Base-by-base conservation (phyloP, 2,888 invertebrate species). In the Anthrax anthrax region DNA sequence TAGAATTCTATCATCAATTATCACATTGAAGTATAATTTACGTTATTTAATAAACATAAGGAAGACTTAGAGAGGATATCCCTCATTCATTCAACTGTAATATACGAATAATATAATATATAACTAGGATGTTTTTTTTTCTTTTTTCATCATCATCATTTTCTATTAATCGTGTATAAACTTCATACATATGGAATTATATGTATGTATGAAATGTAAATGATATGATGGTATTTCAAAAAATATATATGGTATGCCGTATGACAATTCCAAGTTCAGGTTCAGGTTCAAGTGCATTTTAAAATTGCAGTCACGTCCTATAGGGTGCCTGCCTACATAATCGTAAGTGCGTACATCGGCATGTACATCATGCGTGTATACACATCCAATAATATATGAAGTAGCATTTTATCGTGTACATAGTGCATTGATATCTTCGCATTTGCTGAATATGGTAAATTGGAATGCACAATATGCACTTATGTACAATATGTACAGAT, bases 81-180 rank as follows among this genome's bases (percentile, higher is more conserved):
- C 29, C 29, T 32, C 29, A 23, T 23, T 23, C 23, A 23, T 6
- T 23, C 8, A 23, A 23, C 23, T 8, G 8, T 8, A 6, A 23
- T 23, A 23, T 23, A 23, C n/a, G n/a, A n/a, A n/a, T n/a, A n/a
- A n/a, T n/a, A n/a, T n/a, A n/a, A n/a, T n/a, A n/a, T 23, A 6
- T 23, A 32, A 32, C 29, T 32, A 32, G 19, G 17, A 44, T 44
- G 39, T 39, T 23, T 38, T 38, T 32, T 44, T 39, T 32, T 44
- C 29, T 29, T 27, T 27, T 27, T 2, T 27, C 2, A 8, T 27
- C 23, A 6, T 23, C 4, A 6, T 23, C 23, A 8, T 27, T 27
- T n/a, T n/a, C n/a, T n/a, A n/a, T n/a, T n/a, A n/a, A n/a, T n/a
- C n/a, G n/a, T 23, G 8, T 23, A 23, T 23, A 8, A 23, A 8